A percentile compares a stretch with the other conserved stretches of the same genome.
Evolutionary conservation across 2,797 vertebrate species (phyloP).

Genomic region (Phataginus tricuspis): DNA sequence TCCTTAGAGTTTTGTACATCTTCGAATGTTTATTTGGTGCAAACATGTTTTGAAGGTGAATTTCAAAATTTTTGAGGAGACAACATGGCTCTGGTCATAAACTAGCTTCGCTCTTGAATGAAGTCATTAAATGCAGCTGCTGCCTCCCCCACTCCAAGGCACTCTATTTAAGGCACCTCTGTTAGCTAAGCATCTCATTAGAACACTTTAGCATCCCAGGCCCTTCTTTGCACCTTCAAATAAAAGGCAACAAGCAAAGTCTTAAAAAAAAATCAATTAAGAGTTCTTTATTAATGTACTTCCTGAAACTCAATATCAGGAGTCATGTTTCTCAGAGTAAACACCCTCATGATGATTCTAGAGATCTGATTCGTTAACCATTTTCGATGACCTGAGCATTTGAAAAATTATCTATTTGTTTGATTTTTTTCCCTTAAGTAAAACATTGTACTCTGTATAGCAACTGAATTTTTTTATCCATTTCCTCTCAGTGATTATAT

Average conservation of each 20-base stretch:
- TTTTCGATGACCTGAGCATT: slow-evolving; percentile 58
- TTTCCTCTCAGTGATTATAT: neutral
- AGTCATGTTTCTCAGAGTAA: slow-evolving; percentile 67
- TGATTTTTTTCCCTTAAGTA: slow-evolving; percentile 26
- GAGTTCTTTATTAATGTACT: slow-evolving; percentile 84
- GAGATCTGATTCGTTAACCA: slow-evolving; percentile 52
- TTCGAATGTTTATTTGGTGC: slow-evolving; percentile 13
- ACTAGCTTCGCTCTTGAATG: slow-evolving; percentile 52
- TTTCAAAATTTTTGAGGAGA: slow-evolving; percentile 43
- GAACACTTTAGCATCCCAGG: slow-evolving; percentile 80
- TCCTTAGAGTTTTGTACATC: neutral
- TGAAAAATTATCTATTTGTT: slow-evolving; percentile 67
- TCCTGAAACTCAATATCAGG: slow-evolving; percentile 81
- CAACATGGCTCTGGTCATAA: slow-evolving; percentile 35
- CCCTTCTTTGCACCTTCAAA: slow-evolving; percentile 82
- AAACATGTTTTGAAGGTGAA: slow-evolving; percentile 41
- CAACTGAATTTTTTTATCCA: slow-evolving; percentile 34
- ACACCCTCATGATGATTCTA: slow-evolving; percentile 46
- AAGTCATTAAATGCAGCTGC: slow-evolving; percentile 55
- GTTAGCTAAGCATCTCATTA: slow-evolving; percentile 83
- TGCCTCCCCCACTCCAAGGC: slow-evolving; percentile 47
- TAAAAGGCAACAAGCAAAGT: slow-evolving; percentile 81
- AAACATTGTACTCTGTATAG: neutral
- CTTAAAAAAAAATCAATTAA: slow-evolving; percentile 87
- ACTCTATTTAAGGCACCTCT: slow-evolving; percentile 70